Evolutionary conservation across 2,113 vertebrate genomes (phyloP).

Genomic region (Neofelis nebulosa): DNA sequence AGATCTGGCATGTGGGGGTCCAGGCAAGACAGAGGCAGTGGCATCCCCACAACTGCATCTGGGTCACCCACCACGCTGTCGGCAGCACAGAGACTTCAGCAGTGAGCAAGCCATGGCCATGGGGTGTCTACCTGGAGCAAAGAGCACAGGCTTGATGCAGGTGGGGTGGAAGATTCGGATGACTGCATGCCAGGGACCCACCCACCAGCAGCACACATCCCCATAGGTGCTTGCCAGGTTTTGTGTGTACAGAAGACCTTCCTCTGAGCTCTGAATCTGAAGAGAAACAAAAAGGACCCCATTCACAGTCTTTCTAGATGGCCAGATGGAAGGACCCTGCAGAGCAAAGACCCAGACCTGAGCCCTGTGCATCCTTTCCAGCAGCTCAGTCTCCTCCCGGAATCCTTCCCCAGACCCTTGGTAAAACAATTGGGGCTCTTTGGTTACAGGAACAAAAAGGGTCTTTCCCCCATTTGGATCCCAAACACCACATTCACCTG

Average conservation of each 20-base stretch:
- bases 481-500: not conserved
- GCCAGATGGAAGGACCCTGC: not conserved
- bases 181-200: constrained; percentile 75
- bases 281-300: not conserved
- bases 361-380: not conserved
- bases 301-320: not conserved
- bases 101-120: not conserved
- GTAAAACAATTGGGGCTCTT: accelerated
- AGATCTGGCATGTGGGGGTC: not conserved
- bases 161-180: constrained; percentile 89
- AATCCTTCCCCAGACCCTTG: not conserved
- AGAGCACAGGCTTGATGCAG: constrained; percentile 87
- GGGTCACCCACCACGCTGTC: not conserved
- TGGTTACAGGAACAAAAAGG: not conserved
- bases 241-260: constrained; percentile 51
- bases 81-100: not conserved
- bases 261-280: constrained; percentile 54
- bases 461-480: not conserved
- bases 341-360: not conserved
- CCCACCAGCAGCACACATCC: constrained; percentile 46
- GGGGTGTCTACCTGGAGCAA: constrained; percentile 71
- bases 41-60: not conserved
- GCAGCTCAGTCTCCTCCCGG: not conserved
- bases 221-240: not conserved
- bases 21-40: not conserved